Evolutionary conservation across 2,797 vertebrate genomes (phyloP), one percentile per base, ranked within the genome.

Genomic region (Lepus townsendii): DNA sequence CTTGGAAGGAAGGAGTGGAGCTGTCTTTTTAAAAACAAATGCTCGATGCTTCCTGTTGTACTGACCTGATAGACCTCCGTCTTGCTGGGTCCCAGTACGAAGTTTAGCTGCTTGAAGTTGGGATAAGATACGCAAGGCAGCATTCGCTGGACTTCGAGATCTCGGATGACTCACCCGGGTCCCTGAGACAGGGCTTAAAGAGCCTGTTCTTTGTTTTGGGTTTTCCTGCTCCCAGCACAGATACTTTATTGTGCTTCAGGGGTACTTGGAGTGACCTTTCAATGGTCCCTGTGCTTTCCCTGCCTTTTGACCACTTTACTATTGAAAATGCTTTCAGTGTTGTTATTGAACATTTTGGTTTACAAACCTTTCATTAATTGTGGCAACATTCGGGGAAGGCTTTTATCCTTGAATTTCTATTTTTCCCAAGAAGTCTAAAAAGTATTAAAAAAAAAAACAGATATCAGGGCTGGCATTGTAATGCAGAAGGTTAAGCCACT

Each of bases 1-100:
- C 71, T 76, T 57, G 60, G 83, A 86, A 77, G 91, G 27, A 90
- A 65, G 7, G 12, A 89, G 78, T 68, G 38, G 24, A 87, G n/a
- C 83, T 91, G 26, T 93, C 27, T 76, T 92, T 88, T 91, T 90
- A 8, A 65, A 89, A 95, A 88, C 10, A 32, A 97, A 7, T 76
- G 42, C n/a, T 68, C 83, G 86, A 54, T 79, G 30, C 69, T 80
- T 96, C 65, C 78, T 96, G 90, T 93, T 62, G 35, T 24, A 22
- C 30, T 85, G 95, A 94, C 92, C 91, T 17, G 35, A 62, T 87
- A 69, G 83, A 19, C 54, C 72, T 94, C 11, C 22, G 0, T 77
- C 75, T 62, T 16, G 47, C 79, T 30, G 65, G 85, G 54, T 3
- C 13, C 30, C 16, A 30, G 72, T 84, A n/a, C 50, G 76, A 63